Conservation (phyloP, 2,888 invertebrate species). For the Callosobruchus maculatus region DNA sequence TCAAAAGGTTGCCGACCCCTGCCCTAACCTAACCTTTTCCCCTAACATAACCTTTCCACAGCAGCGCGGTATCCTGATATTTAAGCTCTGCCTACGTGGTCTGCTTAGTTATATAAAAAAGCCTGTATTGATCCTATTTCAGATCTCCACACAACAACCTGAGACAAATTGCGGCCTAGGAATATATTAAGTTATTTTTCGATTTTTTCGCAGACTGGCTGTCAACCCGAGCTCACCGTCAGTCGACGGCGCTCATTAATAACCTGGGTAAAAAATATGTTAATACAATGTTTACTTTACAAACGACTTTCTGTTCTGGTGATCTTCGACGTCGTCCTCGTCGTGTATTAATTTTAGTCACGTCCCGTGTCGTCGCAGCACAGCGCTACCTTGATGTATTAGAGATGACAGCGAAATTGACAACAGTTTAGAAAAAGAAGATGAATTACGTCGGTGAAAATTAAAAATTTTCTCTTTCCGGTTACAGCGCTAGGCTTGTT, state of each 20-base stretch:
- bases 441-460: conserved; percentile 45
- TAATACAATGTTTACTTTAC: conserved; percentile 38
- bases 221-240: conserved; percentile 7
- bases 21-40: no score
- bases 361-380: conserved; percentile 34
- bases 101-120: no score
- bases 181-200: neutral
- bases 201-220: conserved; percentile 1
- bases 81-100: no score
- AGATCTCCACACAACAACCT: neutral
- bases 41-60: no score
- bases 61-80: no score
- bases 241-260: conserved; percentile 13
- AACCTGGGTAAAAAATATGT: conserved; percentile 26
- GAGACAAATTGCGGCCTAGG: neutral
- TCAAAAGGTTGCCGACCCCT: no score
- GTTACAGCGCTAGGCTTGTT: conserved; percentile 30
- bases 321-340: conserved; percentile 34
- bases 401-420: conserved; percentile 49
- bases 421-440: conserved; percentile 46
- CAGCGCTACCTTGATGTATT: conserved; percentile 48
- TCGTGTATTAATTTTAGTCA: conserved; percentile 47
- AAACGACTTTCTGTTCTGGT: conserved; percentile 33
- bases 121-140: neutral
- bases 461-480: conserved; percentile 38